Evolutionary conservation across 2,888 invertebrate genomes (phyloP).

Genomic region (Lutraria lutraria): DNA sequence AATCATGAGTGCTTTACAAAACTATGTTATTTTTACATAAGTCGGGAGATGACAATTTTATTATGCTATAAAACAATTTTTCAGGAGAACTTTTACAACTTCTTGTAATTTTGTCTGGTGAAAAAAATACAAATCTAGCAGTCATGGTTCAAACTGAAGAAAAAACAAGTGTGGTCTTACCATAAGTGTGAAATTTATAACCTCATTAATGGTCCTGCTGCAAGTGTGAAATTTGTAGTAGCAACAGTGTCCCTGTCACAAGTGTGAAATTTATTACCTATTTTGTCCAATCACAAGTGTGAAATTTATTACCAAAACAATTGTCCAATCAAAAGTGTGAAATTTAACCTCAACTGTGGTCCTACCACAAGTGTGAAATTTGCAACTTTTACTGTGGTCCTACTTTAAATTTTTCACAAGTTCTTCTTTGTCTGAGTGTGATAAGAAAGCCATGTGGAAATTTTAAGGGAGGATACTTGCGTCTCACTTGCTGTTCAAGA

Average conservation of each 20-base stretch:
- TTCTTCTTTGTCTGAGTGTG: background rate
- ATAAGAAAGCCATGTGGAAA: background rate
- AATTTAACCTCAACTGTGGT: no score
- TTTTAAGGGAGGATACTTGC: background rate
- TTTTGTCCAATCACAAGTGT: no score
- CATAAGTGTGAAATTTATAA: no score
- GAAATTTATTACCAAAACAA: no score
- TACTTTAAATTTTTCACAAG: background rate
- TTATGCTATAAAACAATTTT: constrained; percentile 26
- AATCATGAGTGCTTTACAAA: constrained; percentile 47
- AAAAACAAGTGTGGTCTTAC: background rate
- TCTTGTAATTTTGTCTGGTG: constrained; percentile 28
- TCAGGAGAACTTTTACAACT: constrained; percentile 31
- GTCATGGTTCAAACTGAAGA: constrained; percentile 14
- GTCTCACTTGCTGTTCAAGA: no score
- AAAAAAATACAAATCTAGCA: background rate
- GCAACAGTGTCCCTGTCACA: no score
- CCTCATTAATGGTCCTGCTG: no score
- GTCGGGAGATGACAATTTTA: background rate
- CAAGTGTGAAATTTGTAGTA: background rate
- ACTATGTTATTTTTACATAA: constrained; percentile 31
- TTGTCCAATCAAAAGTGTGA: no score
- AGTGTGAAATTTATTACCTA: no score
- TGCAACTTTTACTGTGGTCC: background rate
- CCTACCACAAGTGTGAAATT: no score